Percentiles rank a stretch among this genome's conserved stretches.
Conservation (phyloP, 2,113 vertebrate genomes). For the Malurus alboscapulatus region DNA sequence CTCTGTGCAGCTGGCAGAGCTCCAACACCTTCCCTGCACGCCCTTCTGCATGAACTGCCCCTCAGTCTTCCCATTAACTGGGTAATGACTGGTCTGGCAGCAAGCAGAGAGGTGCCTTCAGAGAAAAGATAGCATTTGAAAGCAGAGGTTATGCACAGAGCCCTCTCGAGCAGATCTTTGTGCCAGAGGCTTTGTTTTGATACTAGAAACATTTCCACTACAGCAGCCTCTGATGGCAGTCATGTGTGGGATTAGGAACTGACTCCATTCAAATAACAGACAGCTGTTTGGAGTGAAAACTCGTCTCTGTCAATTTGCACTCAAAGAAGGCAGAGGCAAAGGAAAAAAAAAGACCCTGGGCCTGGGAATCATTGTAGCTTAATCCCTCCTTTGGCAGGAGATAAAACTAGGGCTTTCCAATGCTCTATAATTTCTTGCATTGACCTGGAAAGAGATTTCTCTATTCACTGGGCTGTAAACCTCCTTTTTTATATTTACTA, state of each 20-base stretch:
- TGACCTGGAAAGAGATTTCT: slow-evolving; percentile 71
- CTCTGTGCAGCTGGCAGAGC: neutral
- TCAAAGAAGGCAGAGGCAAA: slow-evolving; percentile 64
- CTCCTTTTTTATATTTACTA: slow-evolving; percentile 66
- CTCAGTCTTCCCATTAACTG: slow-evolving; percentile 10
- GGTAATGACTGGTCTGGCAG: slow-evolving; percentile 57
- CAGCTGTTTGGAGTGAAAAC: slow-evolving; percentile 72
- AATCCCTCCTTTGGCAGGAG: slow-evolving; percentile 72
- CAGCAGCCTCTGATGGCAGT: slow-evolving; percentile 66
- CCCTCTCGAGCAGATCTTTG: slow-evolving; percentile 55
- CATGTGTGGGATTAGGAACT: slow-evolving; percentile 69
- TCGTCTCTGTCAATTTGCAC: slow-evolving; percentile 63
- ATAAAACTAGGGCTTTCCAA: slow-evolving; percentile 70
- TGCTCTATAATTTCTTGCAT: slow-evolving; percentile 67
- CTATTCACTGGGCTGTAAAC: slow-evolving; percentile 65
- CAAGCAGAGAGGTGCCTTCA: slow-evolving; percentile 26
- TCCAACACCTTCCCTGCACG: neutral
- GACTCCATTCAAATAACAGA: slow-evolving; percentile 72
- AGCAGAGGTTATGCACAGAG: slow-evolving; percentile 32
- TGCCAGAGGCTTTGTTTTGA: slow-evolving; percentile 71
- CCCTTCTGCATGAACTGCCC: neutral
- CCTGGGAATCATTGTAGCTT: slow-evolving; percentile 71
- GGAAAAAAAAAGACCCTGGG: slow-evolving; percentile 31
- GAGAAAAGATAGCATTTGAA: slow-evolving; percentile 58
- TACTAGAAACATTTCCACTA: slow-evolving; percentile 70